These are phyloP conservation scores for Tauraco hartlaubi DNA, from an alignment of 2,797 vertebrate genomes.

Conservation along the genomic window DNA sequence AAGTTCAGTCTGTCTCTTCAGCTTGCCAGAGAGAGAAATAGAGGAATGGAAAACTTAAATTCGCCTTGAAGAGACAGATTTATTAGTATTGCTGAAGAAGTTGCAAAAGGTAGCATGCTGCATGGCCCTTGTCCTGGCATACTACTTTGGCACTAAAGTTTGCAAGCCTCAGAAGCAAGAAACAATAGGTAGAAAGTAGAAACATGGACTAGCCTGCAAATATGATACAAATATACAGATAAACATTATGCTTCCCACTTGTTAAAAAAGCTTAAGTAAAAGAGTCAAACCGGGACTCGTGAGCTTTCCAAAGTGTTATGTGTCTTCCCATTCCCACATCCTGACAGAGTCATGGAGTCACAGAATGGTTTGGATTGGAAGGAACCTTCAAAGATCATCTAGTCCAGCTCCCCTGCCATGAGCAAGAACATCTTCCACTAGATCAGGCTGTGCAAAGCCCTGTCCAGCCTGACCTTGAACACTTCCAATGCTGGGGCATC, in stretches of 20 bases:
- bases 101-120: background rate
- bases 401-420: background rate
- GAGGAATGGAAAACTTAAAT: background rate
- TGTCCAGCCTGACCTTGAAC: background rate
- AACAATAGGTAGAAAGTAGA: background rate
- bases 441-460: background rate
- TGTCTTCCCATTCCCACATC: background rate
- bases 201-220: background rate
- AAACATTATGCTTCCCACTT: background rate
- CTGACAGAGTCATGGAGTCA: background rate
- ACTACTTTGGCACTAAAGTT: background rate
- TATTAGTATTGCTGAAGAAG: background rate
- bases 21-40: background rate
- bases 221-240: background rate
- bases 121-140: background rate
- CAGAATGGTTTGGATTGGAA: background rate
- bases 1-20: background rate
- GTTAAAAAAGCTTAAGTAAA: background rate
- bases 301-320: background rate
- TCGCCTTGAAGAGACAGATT: background rate
- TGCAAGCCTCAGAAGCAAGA: background rate
- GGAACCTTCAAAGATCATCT: background rate
- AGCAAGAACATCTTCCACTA: background rate
- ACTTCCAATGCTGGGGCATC: background rate
- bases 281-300: background rate